phyloP scores from a whole-genome alignment of 1,140 invertebrate genomes.

The Lepidurus packardi region DNA sequence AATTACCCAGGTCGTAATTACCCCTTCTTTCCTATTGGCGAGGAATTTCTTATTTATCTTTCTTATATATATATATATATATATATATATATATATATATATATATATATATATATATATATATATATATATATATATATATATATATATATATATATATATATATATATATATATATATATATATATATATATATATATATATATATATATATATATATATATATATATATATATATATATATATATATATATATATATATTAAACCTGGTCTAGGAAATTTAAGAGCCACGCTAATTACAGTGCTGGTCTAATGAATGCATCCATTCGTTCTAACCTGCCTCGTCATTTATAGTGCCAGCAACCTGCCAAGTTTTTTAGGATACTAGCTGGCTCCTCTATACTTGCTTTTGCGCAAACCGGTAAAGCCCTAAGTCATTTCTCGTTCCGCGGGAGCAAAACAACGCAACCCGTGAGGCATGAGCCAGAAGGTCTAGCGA shows the following conservation, averaged over 20 bases:
- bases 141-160: no score
- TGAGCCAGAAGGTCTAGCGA: not conserved
- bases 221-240: no score
- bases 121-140: no score
- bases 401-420: not conserved
- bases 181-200: no score
- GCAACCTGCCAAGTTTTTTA: slow-evolving; percentile 6
- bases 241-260: no score
- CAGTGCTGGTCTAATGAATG: slow-evolving; percentile 10
- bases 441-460: not conserved
- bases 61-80: no score
- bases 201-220: no score
- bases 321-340: not conserved
- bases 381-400: not conserved
- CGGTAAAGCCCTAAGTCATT: not conserved
- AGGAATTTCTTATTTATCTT: no score
- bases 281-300: slow-evolving; percentile 7
- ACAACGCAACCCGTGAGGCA: not conserved
- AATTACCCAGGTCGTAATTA: slow-evolving; percentile 19
- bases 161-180: no score
- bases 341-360: slow-evolving; percentile 4
- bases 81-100: no score
- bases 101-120: no score
- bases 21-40: slow-evolving; percentile 13
- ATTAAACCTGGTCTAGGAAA: not conserved